phyloP scores from a whole-genome alignment of 2,888 invertebrate genomes.

The Eutolmus rufibarbis region DNA sequence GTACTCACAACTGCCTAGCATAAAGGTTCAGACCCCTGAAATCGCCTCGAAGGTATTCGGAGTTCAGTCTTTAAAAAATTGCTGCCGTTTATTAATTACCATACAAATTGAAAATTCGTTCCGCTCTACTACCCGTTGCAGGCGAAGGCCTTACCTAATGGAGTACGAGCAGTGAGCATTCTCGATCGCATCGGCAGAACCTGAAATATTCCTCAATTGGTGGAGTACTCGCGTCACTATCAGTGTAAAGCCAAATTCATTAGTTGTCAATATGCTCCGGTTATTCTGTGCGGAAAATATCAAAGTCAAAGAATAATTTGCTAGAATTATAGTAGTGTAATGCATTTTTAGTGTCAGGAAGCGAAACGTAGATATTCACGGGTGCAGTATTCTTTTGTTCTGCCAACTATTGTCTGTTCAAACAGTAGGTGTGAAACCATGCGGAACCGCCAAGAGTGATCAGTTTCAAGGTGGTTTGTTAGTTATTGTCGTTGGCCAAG shows the following conservation, averaged over 20 bases:
- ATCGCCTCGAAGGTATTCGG: not conserved
- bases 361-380: not conserved
- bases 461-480: not conserved
- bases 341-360: not conserved
- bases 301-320: not conserved
- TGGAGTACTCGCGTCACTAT: not conserved
- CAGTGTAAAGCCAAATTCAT: not conserved
- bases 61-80: conserved; percentile 44
- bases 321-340: not conserved
- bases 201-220: not conserved
- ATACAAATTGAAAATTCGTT: conserved; percentile 53
- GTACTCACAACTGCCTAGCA: not conserved
- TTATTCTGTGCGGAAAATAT: not conserved
- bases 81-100: conserved; percentile 52
- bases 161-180: not conserved
- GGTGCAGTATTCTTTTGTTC: not conserved
- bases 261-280: not conserved
- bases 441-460: not conserved
- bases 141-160: not conserved
- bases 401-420: not conserved
- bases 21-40: not conserved
- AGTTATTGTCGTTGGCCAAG: not conserved
- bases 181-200: not conserved
- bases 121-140: conserved; percentile 46
- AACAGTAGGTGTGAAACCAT: not conserved